Conservation (phyloP, 1,140 invertebrate species). For the Diabrotica undecimpunctata region DNA sequence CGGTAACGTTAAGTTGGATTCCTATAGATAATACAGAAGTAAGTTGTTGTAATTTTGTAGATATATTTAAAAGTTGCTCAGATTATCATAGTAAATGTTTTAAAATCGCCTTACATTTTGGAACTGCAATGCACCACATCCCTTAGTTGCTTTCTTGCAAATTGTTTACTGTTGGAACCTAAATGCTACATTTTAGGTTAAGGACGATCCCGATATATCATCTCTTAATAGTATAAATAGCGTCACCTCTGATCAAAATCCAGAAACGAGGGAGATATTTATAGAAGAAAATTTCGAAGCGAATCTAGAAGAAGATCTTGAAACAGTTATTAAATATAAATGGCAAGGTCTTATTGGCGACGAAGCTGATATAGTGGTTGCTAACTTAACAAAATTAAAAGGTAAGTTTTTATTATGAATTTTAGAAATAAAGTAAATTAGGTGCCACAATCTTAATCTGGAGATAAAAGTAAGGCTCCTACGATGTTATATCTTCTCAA, state of each 20-base stretch:
- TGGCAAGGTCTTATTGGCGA: slow-evolving; percentile 70
- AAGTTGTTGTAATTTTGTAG: slow-evolving; percentile 10
- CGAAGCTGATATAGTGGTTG: slow-evolving; percentile 71
- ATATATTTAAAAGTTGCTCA: background rate
- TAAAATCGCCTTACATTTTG: too few species aligned
- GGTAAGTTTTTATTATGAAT: slow-evolving; percentile 47
- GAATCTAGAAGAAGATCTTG: slow-evolving; percentile 52
- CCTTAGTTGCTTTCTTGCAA: too few species aligned
- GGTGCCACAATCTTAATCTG: too few species aligned
- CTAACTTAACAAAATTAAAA: slow-evolving; percentile 78
- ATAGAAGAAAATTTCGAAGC: slow-evolving; percentile 55
- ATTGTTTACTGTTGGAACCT: background rate
- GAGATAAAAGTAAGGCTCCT: too few species aligned
- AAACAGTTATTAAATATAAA: slow-evolving; percentile 57
- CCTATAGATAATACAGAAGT: slow-evolving; percentile 51
- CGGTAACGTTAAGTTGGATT: slow-evolving; percentile 71
- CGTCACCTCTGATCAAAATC: slow-evolving; percentile 51
- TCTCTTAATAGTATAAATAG: slow-evolving; percentile 61
- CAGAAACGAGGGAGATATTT: slow-evolving; percentile 54
- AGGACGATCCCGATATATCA: slow-evolving; percentile 61
- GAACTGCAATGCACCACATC: too few species aligned
- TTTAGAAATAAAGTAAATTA: too few species aligned
- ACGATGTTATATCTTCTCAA: too few species aligned
- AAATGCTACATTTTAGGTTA: slow-evolving; percentile 18
- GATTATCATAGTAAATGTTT: too few species aligned